phyloP scores from a whole-genome alignment of 2,888 invertebrate genomes.

The Diaprepes abbreviatus region DNA sequence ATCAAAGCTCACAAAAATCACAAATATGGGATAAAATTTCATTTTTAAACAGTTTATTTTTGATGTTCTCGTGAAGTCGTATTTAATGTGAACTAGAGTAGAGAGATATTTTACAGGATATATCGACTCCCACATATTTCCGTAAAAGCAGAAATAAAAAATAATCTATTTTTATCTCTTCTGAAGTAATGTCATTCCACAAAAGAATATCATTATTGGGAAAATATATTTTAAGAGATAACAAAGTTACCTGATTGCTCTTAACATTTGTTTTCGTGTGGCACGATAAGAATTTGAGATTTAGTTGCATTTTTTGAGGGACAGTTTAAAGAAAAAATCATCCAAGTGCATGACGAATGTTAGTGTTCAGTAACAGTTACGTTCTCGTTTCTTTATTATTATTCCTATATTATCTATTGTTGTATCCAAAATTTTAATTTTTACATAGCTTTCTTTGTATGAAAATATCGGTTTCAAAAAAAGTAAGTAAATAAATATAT shows the following conservation, averaged over 20 bases:
- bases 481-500: too few relatives aligned
- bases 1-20: conserved; percentile 24
- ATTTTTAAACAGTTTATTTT: conserved; percentile 32
- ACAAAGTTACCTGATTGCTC: conserved; percentile 30
- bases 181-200: conserved; percentile 37
- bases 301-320: too few relatives aligned
- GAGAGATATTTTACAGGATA: conserved; percentile 57
- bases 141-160: conserved; percentile 53
- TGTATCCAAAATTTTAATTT: too few relatives aligned
- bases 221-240: conserved; percentile 34
- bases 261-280: background rate
- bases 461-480: too few relatives aligned
- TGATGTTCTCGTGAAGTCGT: conserved; percentile 20
- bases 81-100: conserved; percentile 30
- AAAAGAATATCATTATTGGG: conserved; percentile 30
- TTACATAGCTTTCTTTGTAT: too few relatives aligned
- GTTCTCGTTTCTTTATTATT: too few relatives aligned
- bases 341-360: too few relatives aligned
- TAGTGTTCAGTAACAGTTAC: too few relatives aligned
- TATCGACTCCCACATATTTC: conserved; percentile 63
- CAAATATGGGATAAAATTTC: conserved; percentile 24
- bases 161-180: conserved; percentile 40
- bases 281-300: background rate
- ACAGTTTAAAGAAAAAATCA: background rate
- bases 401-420: too few relatives aligned